A percentile compares a stretch with the other conserved stretches of the same genome.
Conservation (phyloP, 2,797 vertebrate genomes). For the Gallinago solitaria region DNA sequence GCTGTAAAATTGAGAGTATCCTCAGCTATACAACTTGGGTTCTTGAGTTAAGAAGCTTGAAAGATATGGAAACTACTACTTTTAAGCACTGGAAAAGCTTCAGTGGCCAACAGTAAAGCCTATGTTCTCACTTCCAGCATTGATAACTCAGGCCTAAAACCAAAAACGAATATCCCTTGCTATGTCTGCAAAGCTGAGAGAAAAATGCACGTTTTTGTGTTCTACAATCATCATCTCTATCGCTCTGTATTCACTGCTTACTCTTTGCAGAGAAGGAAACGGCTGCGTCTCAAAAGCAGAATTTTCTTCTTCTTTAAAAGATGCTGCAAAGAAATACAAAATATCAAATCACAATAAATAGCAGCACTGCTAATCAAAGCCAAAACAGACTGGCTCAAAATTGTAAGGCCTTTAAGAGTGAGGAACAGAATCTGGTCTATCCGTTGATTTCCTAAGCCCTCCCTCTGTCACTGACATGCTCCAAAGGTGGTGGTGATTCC, state of each 20-base stretch:
- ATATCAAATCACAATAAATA: background rate
- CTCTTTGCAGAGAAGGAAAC: constrained; percentile 93
- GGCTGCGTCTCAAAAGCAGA: constrained; percentile 91
- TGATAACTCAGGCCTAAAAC: background rate
- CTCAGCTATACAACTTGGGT: background rate
- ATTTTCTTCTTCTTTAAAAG: constrained; percentile 86
- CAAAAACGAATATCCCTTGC: background rate
- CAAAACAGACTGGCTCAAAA: background rate
- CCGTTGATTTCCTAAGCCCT: background rate
- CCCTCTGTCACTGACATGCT: background rate
- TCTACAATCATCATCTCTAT: background rate
- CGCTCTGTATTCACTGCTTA: constrained; percentile 64
- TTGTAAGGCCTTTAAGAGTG: background rate
- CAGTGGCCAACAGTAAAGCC: background rate
- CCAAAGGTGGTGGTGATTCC: background rate
- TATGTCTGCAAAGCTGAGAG: background rate
- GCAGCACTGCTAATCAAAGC: background rate
- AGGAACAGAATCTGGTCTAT: background rate
- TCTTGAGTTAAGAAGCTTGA: background rate
- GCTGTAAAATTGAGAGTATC: background rate
- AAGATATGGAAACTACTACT: background rate
- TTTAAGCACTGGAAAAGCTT: background rate
- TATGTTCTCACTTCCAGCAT: background rate
- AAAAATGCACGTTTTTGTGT: background rate
- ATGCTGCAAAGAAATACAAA: constrained; percentile 78